A percentile compares a stretch with the other conserved stretches of the same genome.
phyloP scores from a whole-genome alignment of 2,888 invertebrate genomes.

The Habroteleia sp. region DNA sequence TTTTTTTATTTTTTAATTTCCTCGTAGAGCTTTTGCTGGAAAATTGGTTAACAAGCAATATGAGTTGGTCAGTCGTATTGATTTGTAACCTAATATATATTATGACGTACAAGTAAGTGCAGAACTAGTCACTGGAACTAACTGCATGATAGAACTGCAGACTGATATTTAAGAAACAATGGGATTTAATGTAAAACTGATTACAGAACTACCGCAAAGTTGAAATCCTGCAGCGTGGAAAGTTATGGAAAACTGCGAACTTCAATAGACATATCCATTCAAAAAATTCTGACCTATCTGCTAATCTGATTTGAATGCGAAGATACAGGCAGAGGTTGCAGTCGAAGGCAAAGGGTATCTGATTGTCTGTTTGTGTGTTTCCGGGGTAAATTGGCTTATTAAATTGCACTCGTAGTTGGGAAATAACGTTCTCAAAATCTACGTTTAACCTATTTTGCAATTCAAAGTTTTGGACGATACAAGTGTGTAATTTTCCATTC shows the following conservation, averaged over 20 bases:
- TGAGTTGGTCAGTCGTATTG: conserved; percentile 15
- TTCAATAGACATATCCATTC: conserved; percentile 7
- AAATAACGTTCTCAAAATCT: too few species aligned
- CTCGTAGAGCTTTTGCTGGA: conserved; percentile 14
- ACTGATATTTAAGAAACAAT: conserved; percentile 26
- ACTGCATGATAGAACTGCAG: conserved; percentile 26
- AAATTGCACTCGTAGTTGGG: too few species aligned
- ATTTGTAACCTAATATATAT: conserved; percentile 21
- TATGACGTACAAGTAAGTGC: neutral
- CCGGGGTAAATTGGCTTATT: too few species aligned
- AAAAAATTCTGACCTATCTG: conserved; percentile 10
- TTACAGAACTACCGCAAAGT: conserved; percentile 3
- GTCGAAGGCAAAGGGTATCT: too few species aligned
- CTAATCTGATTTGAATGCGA: conserved; percentile 19
- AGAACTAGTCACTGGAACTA: conserved; percentile 39
- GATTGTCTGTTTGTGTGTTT: too few species aligned
- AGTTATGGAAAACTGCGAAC: conserved; percentile 18
- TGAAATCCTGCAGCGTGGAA: conserved; percentile 25
- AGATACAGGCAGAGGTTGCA: too few species aligned
- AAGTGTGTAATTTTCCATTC: too few species aligned
- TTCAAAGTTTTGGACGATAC: too few species aligned
- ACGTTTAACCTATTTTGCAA: too few species aligned
- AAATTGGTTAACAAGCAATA: neutral
- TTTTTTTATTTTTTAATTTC: neutral
- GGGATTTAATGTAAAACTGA: conserved; percentile 19